Base-by-base conservation (phyloP, 2,113 vertebrate genomes). In the Nymphicus hollandicus region DNA sequence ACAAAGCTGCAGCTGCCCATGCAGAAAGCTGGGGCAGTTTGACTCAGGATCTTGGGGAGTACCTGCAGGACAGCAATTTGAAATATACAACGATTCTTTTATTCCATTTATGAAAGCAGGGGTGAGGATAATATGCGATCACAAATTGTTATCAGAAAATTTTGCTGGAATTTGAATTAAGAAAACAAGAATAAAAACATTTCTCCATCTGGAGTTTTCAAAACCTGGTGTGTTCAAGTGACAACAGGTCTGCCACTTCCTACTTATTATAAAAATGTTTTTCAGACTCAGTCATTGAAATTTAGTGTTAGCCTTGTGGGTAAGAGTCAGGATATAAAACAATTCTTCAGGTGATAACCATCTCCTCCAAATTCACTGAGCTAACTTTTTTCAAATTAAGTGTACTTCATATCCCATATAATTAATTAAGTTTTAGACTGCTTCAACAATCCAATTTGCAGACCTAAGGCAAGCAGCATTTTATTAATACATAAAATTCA, bases 1-100 rank as follows among this genome's bases (percentile, higher is more conserved):
- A 99, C 99, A 85, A 99, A 99, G 97, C 99, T 99, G 95, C 99
- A 99, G 97, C 99, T 99, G 80, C 97, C 98, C 98, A 99, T 98
- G 97, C 99, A 99, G 98, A 99, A 99, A 61, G 99, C 99, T 8
- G 99, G 99, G 9, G 99, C 99, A 50, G 98, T 98, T 94, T 99
- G 99, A 92, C 99, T 99, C 86, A 99, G 97, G 94, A 99, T 98
- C 98, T 99, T 99, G 24, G 99, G 99, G 69, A 99, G 98, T 8
- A 98, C 98, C 99, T 99, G 95, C 53, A 96, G n/a, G 46, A 91
- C 11, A 82, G 61, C 7, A 88, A 77, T 95, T 84, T 50, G 25
- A 88, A 91, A 91, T 93, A 71, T 6, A 65, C 6, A 46, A 9
- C 0, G 1, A 69, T 39, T 71, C 10, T 87, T 82, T 63, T 27